Conservation (phyloP, 2,888 invertebrate genomes). For the Acanthosepion lycidas region DNA sequence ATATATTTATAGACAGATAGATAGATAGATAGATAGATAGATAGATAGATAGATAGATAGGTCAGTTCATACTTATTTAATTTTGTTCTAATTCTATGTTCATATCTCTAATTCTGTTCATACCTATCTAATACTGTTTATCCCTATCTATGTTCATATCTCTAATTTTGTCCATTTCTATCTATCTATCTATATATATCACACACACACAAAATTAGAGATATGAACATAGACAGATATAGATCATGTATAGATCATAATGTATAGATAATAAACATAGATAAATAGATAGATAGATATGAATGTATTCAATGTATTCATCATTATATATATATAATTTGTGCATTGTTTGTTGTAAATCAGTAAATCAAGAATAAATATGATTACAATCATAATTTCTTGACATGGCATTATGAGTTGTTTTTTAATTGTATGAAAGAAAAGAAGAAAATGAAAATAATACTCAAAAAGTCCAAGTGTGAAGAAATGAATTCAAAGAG, state of each 20-base stretch:
- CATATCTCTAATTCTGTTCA: too few relatives aligned
- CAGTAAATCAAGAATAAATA: slow-evolving; percentile 13
- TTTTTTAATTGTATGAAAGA: not conserved
- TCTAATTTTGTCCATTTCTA: too few relatives aligned
- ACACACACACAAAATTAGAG: too few relatives aligned
- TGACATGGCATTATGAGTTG: not conserved
- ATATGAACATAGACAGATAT: too few relatives aligned
- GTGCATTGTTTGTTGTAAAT: not conserved
- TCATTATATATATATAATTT: not conserved
- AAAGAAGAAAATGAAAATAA: not conserved
- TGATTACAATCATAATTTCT: not conserved
- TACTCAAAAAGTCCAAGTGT: not conserved
- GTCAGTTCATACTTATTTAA: too few relatives aligned
- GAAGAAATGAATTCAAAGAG: not conserved
- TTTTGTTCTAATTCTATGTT: too few relatives aligned
- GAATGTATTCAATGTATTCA: not conserved
- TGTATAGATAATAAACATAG: too few relatives aligned
- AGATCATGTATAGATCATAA: too few relatives aligned
- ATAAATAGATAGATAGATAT: not conserved
- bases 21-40: not conserved
- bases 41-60: not conserved
- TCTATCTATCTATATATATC: too few relatives aligned
- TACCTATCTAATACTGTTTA: too few relatives aligned
- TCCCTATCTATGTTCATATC: too few relatives aligned
- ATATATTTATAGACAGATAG: not conserved